Evolutionary conservation across 2,113 vertebrate genomes (phyloP).

Genomic region (Centropristis striata): DNA sequence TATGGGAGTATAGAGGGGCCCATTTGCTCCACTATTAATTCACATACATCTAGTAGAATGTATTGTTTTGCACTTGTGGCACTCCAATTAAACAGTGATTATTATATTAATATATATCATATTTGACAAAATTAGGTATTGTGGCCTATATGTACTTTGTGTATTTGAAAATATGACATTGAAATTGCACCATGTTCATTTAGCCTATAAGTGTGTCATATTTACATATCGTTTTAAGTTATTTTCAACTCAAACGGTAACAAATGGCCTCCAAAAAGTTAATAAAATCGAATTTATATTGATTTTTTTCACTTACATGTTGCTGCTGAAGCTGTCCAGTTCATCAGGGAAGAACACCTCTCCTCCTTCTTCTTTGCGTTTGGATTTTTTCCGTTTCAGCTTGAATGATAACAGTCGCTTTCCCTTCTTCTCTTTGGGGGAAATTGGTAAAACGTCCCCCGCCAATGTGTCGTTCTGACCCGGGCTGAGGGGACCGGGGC

Average conservation of each 20-base stretch:
- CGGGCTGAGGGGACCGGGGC: constrained; percentile 28
- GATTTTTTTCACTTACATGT: constrained; percentile 41
- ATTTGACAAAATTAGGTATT: not conserved
- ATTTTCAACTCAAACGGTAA: not conserved
- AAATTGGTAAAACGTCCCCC: not conserved
- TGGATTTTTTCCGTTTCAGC: constrained; percentile 68
- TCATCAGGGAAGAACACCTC: constrained; percentile 67
- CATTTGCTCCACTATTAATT: not conserved
- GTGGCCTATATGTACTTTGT: not conserved
- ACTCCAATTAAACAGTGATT: not conserved
- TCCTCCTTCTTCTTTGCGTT: constrained; percentile 33
- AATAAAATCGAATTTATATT: not conserved
- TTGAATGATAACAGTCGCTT: constrained; percentile 50
- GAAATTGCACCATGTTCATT: not conserved
- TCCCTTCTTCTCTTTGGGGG: constrained; percentile 67
- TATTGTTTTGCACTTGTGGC: not conserved
- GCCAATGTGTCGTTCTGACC: constrained; percentile 13
- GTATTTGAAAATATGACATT: not conserved
- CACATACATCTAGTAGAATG: not conserved
- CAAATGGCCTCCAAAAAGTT: not conserved
- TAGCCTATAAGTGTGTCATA: too few relatives aligned
- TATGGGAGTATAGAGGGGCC: not conserved
- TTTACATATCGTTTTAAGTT: not conserved
- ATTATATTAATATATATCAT: not conserved
- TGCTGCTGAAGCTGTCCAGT: constrained; percentile 59